phyloP scores from a whole-genome alignment of 2,113 vertebrate species.

The Myotis yumanensis region DNA sequence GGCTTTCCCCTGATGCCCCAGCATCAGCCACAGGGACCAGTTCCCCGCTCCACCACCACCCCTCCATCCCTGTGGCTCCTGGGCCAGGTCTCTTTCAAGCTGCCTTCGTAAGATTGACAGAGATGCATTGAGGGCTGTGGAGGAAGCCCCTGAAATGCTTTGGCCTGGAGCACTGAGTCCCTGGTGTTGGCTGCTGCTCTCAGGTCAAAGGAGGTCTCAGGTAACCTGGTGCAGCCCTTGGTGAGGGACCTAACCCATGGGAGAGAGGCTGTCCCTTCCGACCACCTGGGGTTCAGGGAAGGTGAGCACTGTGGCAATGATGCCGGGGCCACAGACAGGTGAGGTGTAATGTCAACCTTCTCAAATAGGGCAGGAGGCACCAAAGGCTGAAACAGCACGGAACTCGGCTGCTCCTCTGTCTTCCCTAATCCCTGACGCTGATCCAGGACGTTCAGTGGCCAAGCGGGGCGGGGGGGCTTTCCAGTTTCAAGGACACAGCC shows the following conservation, averaged over 20 bases:
- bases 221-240: background rate
- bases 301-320: background rate
- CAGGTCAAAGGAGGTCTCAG: background rate
- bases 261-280: background rate
- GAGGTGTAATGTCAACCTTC: background rate
- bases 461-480: rapidly evolving
- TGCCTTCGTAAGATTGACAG: background rate
- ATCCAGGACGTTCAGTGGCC: background rate
- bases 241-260: background rate
- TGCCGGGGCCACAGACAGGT: background rate
- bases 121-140: background rate
- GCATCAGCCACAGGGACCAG: background rate
- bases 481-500: background rate
- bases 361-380: too few species aligned
- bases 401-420: background rate
- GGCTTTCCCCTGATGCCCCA: background rate
- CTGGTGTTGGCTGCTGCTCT: background rate
- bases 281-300: background rate
- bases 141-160: background rate
- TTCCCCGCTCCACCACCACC: too few species aligned
- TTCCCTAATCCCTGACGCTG: background rate
- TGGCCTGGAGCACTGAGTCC: background rate
- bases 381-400: background rate
- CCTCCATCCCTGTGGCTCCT: background rate
- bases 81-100: background rate